These are phyloP conservation scores for Synchiropus splendidus DNA, from an alignment of 2,113 vertebrate species.

Conservation along the genomic window DNA sequence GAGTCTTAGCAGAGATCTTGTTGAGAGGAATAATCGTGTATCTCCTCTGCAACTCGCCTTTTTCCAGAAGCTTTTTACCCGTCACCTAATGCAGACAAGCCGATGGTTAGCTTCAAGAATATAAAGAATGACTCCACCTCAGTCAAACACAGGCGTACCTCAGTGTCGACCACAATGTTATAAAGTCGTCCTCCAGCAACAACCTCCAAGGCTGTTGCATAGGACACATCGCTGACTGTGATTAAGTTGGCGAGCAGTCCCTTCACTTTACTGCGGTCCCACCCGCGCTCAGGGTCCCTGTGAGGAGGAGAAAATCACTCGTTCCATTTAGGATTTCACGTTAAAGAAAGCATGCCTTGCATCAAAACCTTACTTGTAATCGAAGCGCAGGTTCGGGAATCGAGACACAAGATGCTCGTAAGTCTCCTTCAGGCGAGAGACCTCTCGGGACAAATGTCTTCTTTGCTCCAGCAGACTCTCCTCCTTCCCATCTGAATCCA, in stretches of 20 bases:
- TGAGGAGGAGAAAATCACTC: background rate
- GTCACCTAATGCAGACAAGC: constrained; percentile 67
- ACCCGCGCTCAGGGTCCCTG: constrained; percentile 82
- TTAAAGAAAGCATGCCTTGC: background rate
- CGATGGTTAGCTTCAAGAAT: background rate
- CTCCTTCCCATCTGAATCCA: constrained; percentile 71
- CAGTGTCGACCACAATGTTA: constrained; percentile 88
- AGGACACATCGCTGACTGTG: constrained; percentile 71
- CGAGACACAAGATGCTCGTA: constrained; percentile 74
- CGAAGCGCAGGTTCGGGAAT: constrained; percentile 82
- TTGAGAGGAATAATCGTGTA: constrained; percentile 93
- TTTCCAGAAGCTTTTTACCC: constrained; percentile 86
- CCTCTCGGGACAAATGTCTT: constrained; percentile 64
- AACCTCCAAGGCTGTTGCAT: constrained; percentile 81
- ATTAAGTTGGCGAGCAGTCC: constrained; percentile 82
- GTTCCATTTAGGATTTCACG: background rate
- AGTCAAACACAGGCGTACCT: constrained; percentile 59
- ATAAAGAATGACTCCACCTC: background rate
- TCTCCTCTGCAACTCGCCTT: constrained; percentile 78
- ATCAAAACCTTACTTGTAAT: constrained; percentile 76
- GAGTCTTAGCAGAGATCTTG: constrained; percentile 81
- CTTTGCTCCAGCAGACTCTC: constrained; percentile 71
- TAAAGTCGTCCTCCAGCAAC: constrained; percentile 87
- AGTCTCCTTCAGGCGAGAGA: constrained; percentile 64
- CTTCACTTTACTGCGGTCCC: constrained; percentile 77